phyloP scores from a whole-genome alignment of 2,888 invertebrate genomes.

The Troides helena region DNA sequence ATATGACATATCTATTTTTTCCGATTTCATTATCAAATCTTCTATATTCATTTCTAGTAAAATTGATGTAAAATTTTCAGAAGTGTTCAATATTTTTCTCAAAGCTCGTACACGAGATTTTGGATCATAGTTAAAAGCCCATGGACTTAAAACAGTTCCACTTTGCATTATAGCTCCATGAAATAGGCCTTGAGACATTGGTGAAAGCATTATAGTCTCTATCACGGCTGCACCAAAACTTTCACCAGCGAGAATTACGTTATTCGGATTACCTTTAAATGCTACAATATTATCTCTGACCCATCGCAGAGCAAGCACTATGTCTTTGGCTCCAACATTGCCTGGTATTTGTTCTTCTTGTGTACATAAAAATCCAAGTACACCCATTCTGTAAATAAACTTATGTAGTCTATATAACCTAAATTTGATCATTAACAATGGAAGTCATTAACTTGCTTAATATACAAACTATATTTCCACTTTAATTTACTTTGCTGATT shows the following conservation, averaged over 20 bases:
- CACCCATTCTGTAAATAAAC: conserved; percentile 50
- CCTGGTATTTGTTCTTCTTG: conserved; percentile 61
- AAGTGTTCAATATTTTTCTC: conserved; percentile 37
- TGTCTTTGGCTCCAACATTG: conserved; percentile 66
- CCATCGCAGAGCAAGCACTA: conserved; percentile 64
- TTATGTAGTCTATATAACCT: background rate
- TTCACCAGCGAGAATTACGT: conserved; percentile 62
- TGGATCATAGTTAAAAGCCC: conserved; percentile 67
- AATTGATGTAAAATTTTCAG: conserved; percentile 34
- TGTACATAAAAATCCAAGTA: conserved; percentile 62
- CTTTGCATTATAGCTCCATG: conserved; percentile 69
- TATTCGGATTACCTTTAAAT: conserved; percentile 64
- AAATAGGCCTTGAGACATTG: conserved; percentile 53
- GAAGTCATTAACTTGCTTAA: background rate
- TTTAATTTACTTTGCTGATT: background rate
- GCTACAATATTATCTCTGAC: conserved; percentile 68
- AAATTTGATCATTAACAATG: background rate
- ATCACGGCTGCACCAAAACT: conserved; percentile 67
- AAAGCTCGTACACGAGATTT: conserved; percentile 49
- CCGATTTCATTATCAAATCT: conserved; percentile 47
- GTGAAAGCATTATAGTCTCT: conserved; percentile 55
- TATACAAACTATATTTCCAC: background rate
- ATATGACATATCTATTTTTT: conserved; percentile 53
- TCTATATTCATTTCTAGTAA: conserved; percentile 43
- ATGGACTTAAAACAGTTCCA: conserved; percentile 63